Evolutionary conservation across 2,888 invertebrate species (phyloP), one percentile per base, ranked within the genome.

Genomic region (Amphiduros pacificus): DNA sequence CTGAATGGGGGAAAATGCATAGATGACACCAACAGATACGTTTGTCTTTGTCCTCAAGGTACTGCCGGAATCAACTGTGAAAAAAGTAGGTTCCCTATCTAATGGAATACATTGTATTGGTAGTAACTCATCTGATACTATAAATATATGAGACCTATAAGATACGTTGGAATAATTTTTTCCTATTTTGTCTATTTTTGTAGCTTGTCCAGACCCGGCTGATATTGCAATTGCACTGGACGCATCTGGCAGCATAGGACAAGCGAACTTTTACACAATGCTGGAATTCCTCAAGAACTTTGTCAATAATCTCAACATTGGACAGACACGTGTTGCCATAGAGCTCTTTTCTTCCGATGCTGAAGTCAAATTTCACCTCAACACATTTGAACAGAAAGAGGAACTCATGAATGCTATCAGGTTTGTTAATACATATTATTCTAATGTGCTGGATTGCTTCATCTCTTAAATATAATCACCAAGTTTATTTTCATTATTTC

Each of bases 151-250:
- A n/a, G n/a, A n/a, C n/a, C n/a, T n/a, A n/a, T n/a, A n/a, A n/a
- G n/a, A n/a, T n/a, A n/a, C n/a, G n/a, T n/a, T n/a, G n/a, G n/a
- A n/a, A n/a, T n/a, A n/a, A n/a, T n/a, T n/a, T n/a, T n/a, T n/a
- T n/a, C n/a, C n/a, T n/a, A n/a, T n/a, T n/a, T n/a, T n/a, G n/a
- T n/a, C n/a, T 20, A 44, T 51, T 20, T 53, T 26, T 36, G 11
- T 55, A 69, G 69, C 36, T 29, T 69, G 69, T 44, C 20, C 27
- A 2, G 22, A 56, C 14, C 62, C 61, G 28, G 64, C 68, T 11
- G 70, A 70, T 58, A 40, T 70, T 20, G 62, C 55, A 2, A 63
- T 70, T 29, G 53, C 67, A 1, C 32, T 70, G 26, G 70, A 70
- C 49, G 31, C 64, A 9, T 67, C 66, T 6, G 61, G 64, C 36